Base-by-base conservation (phyloP, 2,888 invertebrate species). In the Pollenia griseotomentosa region DNA sequence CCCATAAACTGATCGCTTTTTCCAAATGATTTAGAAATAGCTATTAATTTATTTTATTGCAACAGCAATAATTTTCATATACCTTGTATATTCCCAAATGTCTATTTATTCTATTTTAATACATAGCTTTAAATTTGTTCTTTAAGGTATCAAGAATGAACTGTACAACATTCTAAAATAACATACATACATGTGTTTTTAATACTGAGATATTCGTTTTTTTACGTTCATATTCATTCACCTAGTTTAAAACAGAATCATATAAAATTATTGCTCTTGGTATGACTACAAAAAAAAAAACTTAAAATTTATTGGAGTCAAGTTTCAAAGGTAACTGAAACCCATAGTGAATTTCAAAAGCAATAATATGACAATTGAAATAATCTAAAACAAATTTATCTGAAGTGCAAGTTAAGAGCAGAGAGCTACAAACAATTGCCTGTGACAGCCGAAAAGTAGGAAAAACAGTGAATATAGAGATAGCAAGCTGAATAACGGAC, bases 291-390 rank as follows among this genome's bases (percentile, higher is more conserved):
- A 59, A 59, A 11, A 48, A 44, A 6, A 11, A 48, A 44, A 6
- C 2, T 12, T 9, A n/a, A 73, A 71, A 85, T 85, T 79, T 83
- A 86, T 83, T 42, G 70, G 73, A 51, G 11, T 59, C 42, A 42
- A 65, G 79, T 86, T 83, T 53, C 81, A 85, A 81, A 85, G 85
- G 85, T 85, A 85, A 81, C 81, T 46, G 66, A 46, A 66, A 73
- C 51, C 71, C 40, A 42, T 55, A 68, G 71, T 85, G 71, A 75
- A 80, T 80, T 85, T 63, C 83, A 63, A 65, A 77, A 65, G 70
- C 80, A 75, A 77, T 77, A 85, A 81, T 77, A 81, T 77, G 85
- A 81, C 85, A 85, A 77, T 85, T 81, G 85, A 81, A 81, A 85
- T 85, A 75, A 81, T 85, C 80, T 81, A 77, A 71, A 85, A 61